A percentile compares a stretch with the other conserved stretches of the same genome.
Conservation (phyloP, 2,113 vertebrate genomes). For the Peucedramus taeniatus region DNA sequence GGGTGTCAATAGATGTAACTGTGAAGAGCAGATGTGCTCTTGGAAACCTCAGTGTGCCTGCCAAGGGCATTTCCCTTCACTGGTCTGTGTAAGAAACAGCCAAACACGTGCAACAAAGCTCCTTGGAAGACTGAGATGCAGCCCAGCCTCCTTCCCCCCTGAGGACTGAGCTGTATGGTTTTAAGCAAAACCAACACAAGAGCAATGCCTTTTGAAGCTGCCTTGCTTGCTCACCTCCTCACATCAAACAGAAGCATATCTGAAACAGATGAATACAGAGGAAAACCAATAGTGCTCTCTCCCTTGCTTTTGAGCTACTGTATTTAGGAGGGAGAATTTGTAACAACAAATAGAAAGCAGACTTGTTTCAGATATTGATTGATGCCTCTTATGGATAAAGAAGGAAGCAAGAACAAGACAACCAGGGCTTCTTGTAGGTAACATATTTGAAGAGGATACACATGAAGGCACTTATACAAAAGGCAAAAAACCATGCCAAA, state of each 20-base stretch:
- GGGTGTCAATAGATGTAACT: not conserved
- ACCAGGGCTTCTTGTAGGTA: not conserved
- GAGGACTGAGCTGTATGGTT: not conserved
- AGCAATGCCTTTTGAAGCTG: conserved; percentile 44
- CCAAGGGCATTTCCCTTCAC: not conserved
- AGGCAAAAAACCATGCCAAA: conserved; percentile 3
- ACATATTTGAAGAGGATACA: not conserved
- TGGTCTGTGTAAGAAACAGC: not conserved
- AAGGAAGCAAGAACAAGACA: not conserved
- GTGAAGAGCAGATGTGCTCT: not conserved
- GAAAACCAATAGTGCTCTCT: not conserved
- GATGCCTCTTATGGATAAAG: conserved; percentile 41
- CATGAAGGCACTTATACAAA: conserved; percentile 37
- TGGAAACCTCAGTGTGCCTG: not conserved
- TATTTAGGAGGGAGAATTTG: not conserved
- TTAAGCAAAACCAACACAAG: conserved; percentile 25
- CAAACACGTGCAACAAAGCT: not conserved
- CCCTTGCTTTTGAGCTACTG: not conserved
- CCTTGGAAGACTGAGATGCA: not conserved
- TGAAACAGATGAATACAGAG: conserved; percentile 9
- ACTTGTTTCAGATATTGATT: conserved; percentile 22
- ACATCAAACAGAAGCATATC: conserved; percentile 44
- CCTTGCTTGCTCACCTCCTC: conserved; percentile 19
- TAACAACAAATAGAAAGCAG: conserved; percentile 19
- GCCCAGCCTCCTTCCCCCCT: not conserved